Conservation (phyloP, 1,140 invertebrate genomes). For the Cheumatopsyche charites region DNA sequence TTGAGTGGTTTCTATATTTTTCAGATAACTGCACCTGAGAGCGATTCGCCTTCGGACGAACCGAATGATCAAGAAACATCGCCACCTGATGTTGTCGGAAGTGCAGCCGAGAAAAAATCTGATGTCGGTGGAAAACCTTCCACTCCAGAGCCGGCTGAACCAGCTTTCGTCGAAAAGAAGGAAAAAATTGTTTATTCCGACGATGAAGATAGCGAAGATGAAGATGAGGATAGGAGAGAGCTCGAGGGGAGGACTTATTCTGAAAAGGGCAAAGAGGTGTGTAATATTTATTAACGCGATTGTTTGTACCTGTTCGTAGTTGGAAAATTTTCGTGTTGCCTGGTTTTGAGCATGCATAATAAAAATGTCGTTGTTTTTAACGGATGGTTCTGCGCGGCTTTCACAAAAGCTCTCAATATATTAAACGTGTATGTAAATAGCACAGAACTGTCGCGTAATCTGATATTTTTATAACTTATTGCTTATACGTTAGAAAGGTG, state of each 20-base stretch:
- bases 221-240: constrained; percentile 73
- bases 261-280: constrained; percentile 80
- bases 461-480: constrained; percentile 4
- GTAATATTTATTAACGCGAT: constrained; percentile 46
- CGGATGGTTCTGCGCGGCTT: not conserved
- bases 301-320: constrained; percentile 1
- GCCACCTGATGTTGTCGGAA: constrained; percentile 13
- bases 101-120: constrained; percentile 50
- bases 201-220: constrained; percentile 55
- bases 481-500: constrained; percentile 14
- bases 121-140: constrained; percentile 47
- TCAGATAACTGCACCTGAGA: constrained; percentile 52
- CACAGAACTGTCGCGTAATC: not conserved
- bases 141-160: constrained; percentile 39
- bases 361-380: too few species aligned
- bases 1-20: constrained; percentile 7
- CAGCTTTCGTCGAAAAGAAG: constrained; percentile 30
- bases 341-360: too few species aligned
- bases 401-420: not conserved
- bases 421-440: constrained; percentile 8
- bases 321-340: not conserved
- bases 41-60: constrained; percentile 28
- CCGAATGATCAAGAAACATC: not conserved
- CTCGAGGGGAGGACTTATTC: constrained; percentile 79
- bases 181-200: constrained; percentile 57